Evolutionary conservation across 2,797 vertebrate species (phyloP).

Genomic region (Alauda arvensis): DNA sequence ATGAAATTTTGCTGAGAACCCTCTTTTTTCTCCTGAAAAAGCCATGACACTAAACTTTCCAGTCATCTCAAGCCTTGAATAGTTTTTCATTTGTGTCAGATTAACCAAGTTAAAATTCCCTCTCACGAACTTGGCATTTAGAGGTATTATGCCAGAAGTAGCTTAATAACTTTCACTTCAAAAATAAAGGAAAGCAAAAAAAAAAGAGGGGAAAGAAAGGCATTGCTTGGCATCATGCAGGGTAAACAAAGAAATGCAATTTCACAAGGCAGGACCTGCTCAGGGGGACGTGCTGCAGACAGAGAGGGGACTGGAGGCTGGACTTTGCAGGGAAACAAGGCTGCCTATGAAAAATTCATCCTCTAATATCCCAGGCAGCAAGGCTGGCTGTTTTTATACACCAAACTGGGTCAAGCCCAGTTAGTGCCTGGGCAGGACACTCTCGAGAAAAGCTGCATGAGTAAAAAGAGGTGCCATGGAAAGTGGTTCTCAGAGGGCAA

Average conservation of each 20-base stretch:
- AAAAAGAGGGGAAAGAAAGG: not conserved
- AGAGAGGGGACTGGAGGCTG: not conserved
- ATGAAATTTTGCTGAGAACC: conserved; percentile 24
- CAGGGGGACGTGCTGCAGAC: not conserved
- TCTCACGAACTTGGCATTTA: conserved; percentile 43
- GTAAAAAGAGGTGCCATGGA: not conserved
- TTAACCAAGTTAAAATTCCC: conserved; percentile 58
- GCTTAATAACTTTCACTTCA: conserved; percentile 37
- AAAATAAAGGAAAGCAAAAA: not conserved
- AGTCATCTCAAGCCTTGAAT: conserved; percentile 34
- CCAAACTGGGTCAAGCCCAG: conserved; percentile 1
- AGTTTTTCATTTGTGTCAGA: conserved; percentile 59
- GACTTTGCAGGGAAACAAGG: not conserved
- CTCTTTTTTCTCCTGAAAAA: conserved; percentile 1
- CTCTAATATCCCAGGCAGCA: not conserved
- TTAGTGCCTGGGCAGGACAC: not conserved
- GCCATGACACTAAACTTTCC: conserved; percentile 37
- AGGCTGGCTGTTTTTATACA: not conserved
- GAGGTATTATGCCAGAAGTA: conserved; percentile 38
- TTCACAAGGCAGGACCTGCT: not conserved
- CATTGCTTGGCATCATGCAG: not conserved
- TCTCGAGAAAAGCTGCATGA: not conserved
- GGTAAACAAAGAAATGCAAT: conserved; percentile 23
- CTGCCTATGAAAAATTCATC: conserved; percentile 11
- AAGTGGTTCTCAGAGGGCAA: not conserved